Percentiles rank a stretch among this genome's conserved stretches.
phyloP scores from a whole-genome alignment of 92 coral and sea anemone genomes.

The Phenganax marumi region DNA sequence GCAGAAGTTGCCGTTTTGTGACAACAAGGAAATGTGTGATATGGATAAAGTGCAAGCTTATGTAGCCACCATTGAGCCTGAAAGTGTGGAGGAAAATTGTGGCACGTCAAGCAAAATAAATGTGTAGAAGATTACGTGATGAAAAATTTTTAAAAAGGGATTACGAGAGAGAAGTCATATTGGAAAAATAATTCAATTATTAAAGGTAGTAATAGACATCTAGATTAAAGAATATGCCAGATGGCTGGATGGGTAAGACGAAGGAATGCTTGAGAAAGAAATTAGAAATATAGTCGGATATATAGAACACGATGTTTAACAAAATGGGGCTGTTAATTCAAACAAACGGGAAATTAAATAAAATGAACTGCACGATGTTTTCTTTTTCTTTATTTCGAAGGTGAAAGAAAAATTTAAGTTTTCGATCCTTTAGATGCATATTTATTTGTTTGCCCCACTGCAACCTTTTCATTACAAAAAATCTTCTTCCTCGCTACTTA shows the following conservation, averaged over 20 bases:
- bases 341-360: background rate
- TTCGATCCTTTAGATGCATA: background rate
- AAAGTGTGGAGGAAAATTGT: slow-evolving; percentile 63
- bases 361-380: background rate
- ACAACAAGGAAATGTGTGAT: slow-evolving; percentile 63
- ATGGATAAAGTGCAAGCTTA: slow-evolving; percentile 62
- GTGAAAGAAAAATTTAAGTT: background rate
- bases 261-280: too few relatives aligned
- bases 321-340: background rate
- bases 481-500: slow-evolving; percentile 37
- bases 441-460: too few relatives aligned
- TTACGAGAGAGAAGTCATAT: background rate
- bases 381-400: background rate
- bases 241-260: too few relatives aligned
- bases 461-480: background rate
- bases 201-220: too few relatives aligned
- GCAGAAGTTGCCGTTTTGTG: slow-evolving; percentile 71
- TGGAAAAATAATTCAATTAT: too few relatives aligned
- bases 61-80: slow-evolving; percentile 61
- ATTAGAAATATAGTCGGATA: too few relatives aligned
- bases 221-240: too few relatives aligned
- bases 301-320: too few relatives aligned
- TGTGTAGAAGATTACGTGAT: background rate
- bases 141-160: background rate
- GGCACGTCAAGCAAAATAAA: background rate